Conservation (phyloP, 1,140 invertebrate species). For the Platyura marginata region DNA sequence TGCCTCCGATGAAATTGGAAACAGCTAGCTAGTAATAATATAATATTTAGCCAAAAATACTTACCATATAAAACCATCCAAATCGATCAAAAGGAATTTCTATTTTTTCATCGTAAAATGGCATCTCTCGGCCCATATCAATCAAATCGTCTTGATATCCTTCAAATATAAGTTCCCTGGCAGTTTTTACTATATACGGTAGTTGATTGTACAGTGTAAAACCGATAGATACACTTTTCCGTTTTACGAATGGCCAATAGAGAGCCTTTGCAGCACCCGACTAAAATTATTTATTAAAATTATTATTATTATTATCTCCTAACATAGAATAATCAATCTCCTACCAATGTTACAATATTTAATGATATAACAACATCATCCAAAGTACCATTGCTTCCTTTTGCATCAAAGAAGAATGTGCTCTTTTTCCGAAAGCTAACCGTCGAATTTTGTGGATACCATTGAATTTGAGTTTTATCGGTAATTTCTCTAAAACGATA, state of each 20-base stretch:
- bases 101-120: constrained; percentile 19
- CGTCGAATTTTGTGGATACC: constrained; percentile 57
- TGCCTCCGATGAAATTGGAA: too few species aligned
- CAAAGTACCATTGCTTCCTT: constrained; percentile 52
- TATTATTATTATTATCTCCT: too few species aligned
- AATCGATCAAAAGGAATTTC: constrained; percentile 49
- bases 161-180: constrained; percentile 54
- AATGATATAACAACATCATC: constrained; percentile 57
- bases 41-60: too few species aligned
- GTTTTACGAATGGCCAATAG: constrained; percentile 30
- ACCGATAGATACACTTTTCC: constrained; percentile 33
- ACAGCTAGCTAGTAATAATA: neutral
- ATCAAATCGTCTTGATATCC: constrained; percentile 55
- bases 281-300: too few species aligned
- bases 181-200: constrained; percentile 40
- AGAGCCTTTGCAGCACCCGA: constrained; percentile 43
- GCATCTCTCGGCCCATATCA: constrained; percentile 36
- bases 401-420: constrained; percentile 54
- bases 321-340: too few species aligned
- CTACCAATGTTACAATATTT: constrained; percentile 67
- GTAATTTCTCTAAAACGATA: constrained; percentile 49
- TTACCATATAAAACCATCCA: constrained; percentile 65
- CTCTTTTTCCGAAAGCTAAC: constrained; percentile 60
- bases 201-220: constrained; percentile 29
- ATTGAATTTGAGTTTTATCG: constrained; percentile 49